A percentile compares a stretch with the other conserved stretches of the same genome.
Conservation (phyloP, 2,888 invertebrate species). For the Gerris lacustris region DNA sequence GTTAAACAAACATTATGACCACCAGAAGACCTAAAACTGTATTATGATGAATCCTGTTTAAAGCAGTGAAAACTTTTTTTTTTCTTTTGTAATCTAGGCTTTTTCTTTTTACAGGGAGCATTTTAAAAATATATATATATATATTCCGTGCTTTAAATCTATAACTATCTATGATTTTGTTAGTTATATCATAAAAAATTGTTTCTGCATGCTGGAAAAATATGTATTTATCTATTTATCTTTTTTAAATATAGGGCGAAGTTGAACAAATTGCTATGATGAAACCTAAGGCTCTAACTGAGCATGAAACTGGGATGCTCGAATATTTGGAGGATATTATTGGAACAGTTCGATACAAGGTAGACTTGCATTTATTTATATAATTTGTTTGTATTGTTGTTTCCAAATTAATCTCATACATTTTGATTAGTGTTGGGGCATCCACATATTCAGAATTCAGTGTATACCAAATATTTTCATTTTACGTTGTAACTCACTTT, state of each 20-base stretch:
- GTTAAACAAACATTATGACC: no score
- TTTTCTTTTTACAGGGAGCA: no score
- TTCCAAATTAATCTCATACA: neutral
- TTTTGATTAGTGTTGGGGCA: slow-evolving; percentile 11
- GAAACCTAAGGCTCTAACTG: slow-evolving; percentile 80
- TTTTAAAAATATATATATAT: no score
- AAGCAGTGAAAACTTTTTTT: no score
- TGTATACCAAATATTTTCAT: slow-evolving; percentile 11
- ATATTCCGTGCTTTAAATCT: no score
- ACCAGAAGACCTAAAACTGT: no score
- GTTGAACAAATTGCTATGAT: slow-evolving; percentile 98
- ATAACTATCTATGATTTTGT: no score
- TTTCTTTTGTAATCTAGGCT: no score
- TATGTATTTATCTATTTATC: no score
- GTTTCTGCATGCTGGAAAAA: no score
- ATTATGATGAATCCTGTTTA: no score
- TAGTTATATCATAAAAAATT: no score
- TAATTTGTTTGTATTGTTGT: neutral
- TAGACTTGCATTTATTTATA: slow-evolving; percentile 31
- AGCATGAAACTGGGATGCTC: slow-evolving; percentile 88
- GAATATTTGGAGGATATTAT: slow-evolving; percentile 98
- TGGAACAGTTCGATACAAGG: slow-evolving; percentile 73
- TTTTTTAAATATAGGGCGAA: slow-evolving; percentile 60
- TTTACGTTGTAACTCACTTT: slow-evolving; percentile 14
- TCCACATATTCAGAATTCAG: neutral